Evolutionary conservation across 2,113 vertebrate genomes (phyloP).

Genomic region (Irena cyanogastra): DNA sequence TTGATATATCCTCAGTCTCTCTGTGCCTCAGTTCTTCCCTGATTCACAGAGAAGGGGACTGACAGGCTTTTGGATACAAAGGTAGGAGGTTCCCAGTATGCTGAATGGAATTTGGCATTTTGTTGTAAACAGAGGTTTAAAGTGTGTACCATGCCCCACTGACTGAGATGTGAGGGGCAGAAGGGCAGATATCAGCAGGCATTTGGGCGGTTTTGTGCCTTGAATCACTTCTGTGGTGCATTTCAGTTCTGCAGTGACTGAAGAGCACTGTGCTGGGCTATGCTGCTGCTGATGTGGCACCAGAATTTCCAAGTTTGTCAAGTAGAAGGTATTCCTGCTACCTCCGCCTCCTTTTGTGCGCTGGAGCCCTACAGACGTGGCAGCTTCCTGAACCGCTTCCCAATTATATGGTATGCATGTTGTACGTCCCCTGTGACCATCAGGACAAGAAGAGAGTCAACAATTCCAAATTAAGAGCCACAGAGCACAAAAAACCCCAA

Average conservation of each 20-base stretch:
- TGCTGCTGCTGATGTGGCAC: slow-evolving; percentile 68
- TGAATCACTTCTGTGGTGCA: background rate
- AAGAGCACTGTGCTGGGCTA: background rate
- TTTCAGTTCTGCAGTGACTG: background rate
- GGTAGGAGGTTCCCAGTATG: background rate
- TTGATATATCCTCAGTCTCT: background rate
- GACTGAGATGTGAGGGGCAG: background rate
- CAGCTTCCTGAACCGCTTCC: slow-evolving; percentile 13
- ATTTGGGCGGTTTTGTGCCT: background rate
- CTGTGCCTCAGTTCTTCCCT: background rate
- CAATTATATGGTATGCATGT: slow-evolving; percentile 20
- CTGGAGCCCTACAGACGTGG: slow-evolving; percentile 59
- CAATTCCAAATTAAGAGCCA: slow-evolving; percentile 40
- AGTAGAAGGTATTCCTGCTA: slow-evolving; percentile 55
- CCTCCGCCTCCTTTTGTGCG: slow-evolving; percentile 55
- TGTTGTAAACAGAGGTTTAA: background rate
- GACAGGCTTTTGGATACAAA: background rate
- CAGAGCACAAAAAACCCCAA: background rate
- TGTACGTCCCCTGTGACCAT: background rate
- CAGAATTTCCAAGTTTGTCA: slow-evolving; percentile 55
- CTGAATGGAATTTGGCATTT: background rate
- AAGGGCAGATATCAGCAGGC: background rate
- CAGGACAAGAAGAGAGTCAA: background rate
- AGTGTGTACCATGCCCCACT: background rate
- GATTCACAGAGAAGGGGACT: background rate